Evolutionary conservation across 2,888 invertebrate species (phyloP), one percentile per base, ranked within the genome.

Genomic region (Orchesella flavescens): DNA sequence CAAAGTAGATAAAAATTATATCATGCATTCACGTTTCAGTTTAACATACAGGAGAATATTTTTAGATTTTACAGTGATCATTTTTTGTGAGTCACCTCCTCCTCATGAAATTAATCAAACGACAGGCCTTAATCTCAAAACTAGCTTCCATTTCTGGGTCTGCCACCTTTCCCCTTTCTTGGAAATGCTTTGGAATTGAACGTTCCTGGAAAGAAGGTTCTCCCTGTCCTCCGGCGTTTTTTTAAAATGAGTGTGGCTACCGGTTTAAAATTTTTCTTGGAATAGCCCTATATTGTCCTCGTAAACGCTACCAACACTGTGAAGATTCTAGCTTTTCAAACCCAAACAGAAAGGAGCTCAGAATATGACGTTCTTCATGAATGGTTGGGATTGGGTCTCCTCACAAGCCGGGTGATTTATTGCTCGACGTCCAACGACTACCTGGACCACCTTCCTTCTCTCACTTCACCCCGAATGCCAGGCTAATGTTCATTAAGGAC

Each of bases 371-470:
- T 9, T 5, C 44, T 71, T 3, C 23, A 71, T 10, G 21, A 17
- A 3, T 71, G 71, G 71, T 19, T 71, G n/a, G 71, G 71, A 5
- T 13, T 53, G 15, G 55, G 71, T 1, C 55, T 71, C 12, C 21
- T 71, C 4, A 71, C 71, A 44, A 68, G 68, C 19, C n/a, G n/a
- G 34, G 34, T 7, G 34, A 59, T 19, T 2, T 12, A 10, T 4
- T 17, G 90, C 57, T 93, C 93, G 90, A 95, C 95, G 95, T 92
- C 91, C 87, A 90, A 90, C 46, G 46, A 65, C 53, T 13, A 72
- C 55, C 23, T 84, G 80, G 79, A 72, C 76, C 2, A 80, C 80
- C 17, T 84, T 84, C 55, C 57, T 84, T 0, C 23, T 84, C 17
- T 71, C 44, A 7, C 76, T 71, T 43, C 44, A 84, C n/a, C 84